Evolutionary conservation across 2,888 invertebrate species (phyloP).

Genomic region (Epinotia nisella): DNA sequence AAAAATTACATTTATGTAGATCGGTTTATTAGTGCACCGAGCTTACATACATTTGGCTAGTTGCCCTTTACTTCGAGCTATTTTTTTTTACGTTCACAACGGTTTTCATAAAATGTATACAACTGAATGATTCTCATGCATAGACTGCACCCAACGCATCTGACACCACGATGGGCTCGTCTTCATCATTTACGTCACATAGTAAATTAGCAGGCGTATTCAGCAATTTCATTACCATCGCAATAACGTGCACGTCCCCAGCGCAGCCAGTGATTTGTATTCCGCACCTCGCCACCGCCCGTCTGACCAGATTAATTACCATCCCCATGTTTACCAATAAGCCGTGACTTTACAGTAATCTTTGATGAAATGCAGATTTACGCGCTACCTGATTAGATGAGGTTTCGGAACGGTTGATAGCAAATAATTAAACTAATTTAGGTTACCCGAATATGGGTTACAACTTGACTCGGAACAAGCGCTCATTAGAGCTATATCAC

Average conservation of each 20-base stretch:
- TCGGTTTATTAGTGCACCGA: neutral
- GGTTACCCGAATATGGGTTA: neutral
- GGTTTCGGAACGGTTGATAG: neutral
- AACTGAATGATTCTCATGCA: neutral
- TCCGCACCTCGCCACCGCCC: conserved; percentile 69
- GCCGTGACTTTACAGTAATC: conserved; percentile 73
- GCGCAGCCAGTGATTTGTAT: conserved; percentile 72
- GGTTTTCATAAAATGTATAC: neutral
- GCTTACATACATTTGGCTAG: neutral
- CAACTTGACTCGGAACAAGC: no score
- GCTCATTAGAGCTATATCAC: no score
- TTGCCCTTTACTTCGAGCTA: neutral
- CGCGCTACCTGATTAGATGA: neutral
- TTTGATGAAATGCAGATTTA: conserved; percentile 51
- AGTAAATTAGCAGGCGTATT: conserved; percentile 36
- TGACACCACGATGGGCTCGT: neutral
- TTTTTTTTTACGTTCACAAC: neutral
- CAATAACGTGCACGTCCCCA: conserved; percentile 45
- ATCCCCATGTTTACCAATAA: conserved; percentile 80
- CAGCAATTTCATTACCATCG: conserved; percentile 37
- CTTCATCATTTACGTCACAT: conserved; percentile 23
- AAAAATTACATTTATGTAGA: no score
- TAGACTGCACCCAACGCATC: neutral
- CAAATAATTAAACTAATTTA: neutral
- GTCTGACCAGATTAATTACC: conserved; percentile 83